A percentile compares a stretch with the other conserved stretches of the same genome.
Evolutionary conservation across 2,888 invertebrate species (phyloP).

Genomic region (Watsonalla cultraria): DNA sequence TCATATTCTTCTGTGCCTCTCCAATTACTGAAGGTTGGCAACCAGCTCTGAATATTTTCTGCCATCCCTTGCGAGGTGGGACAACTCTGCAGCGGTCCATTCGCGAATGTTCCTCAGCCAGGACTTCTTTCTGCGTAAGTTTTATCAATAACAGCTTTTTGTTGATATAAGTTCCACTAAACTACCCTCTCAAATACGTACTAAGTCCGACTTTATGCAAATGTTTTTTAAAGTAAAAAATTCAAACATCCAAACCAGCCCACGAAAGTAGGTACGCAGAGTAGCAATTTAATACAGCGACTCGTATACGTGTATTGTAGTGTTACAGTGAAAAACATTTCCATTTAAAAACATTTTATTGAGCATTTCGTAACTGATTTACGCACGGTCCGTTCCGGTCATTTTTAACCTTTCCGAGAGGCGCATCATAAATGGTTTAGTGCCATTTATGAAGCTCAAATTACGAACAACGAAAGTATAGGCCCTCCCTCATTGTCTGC

Average conservation of each 20-base stretch:
- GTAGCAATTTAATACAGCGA: slow-evolving; percentile 27
- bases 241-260: background rate
- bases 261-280: background rate
- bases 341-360: slow-evolving; percentile 49
- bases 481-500: slow-evolving; percentile 63
- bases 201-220: too few relatives aligned
- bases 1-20: too few relatives aligned
- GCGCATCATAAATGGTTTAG: slow-evolving; percentile 72
- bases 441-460: slow-evolving; percentile 67
- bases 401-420: slow-evolving; percentile 67
- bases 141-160: too few relatives aligned
- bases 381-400: slow-evolving; percentile 55
- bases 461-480: slow-evolving; percentile 65
- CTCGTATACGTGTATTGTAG: slow-evolving; percentile 25
- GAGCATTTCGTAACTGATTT: slow-evolving; percentile 55
- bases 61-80: too few relatives aligned
- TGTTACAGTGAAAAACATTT: slow-evolving; percentile 39
- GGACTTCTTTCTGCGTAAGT: too few relatives aligned
- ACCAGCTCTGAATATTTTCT: too few relatives aligned
- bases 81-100: too few relatives aligned
- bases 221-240: background rate
- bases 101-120: too few relatives aligned
- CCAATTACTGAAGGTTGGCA: too few relatives aligned
- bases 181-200: too few relatives aligned
- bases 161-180: too few relatives aligned